These are phyloP conservation scores for Sebastes flavidus DNA, from an alignment of 2,797 vertebrate species.

Conservation along the genomic window DNA sequence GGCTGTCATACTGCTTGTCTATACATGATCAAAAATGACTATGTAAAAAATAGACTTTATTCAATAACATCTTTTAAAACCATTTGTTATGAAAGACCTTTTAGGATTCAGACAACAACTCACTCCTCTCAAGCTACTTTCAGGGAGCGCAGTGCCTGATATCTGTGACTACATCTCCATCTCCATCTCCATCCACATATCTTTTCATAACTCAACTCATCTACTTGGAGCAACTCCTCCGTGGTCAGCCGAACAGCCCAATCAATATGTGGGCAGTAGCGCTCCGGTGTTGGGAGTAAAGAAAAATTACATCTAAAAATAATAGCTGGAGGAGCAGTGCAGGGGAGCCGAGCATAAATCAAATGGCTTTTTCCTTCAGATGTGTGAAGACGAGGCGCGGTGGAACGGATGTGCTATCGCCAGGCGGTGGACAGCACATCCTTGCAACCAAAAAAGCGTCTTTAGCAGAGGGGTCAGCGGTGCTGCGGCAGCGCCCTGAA, in stretches of 20 bases:
- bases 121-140: neutral
- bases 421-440: conserved; percentile 40
- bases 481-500: conserved; percentile 48
- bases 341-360: conserved; percentile 50
- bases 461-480: conserved; percentile 53
- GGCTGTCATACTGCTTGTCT: neutral
- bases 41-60: neutral
- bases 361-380: conserved; percentile 51
- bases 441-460: conserved; percentile 35
- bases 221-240: conserved; percentile 34
- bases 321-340: conserved; percentile 40
- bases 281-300: conserved; percentile 41
- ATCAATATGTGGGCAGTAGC: conserved; percentile 68
- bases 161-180: neutral
- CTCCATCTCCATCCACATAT: neutral
- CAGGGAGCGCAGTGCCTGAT: neutral
- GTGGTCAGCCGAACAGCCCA: conserved; percentile 37
- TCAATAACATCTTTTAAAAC: neutral
- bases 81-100: neutral
- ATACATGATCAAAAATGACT: neutral
- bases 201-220: conserved; percentile 42
- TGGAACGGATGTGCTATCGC: conserved; percentile 42
- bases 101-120: neutral
- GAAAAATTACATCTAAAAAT: conserved; percentile 66
- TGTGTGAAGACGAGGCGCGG: conserved; percentile 42